A percentile compares a stretch with the other conserved stretches of the same genome.
These are phyloP conservation scores for Hydropsyche tenuis DNA, from an alignment of 1,140 invertebrate genomes.

Conservation along the genomic window DNA sequence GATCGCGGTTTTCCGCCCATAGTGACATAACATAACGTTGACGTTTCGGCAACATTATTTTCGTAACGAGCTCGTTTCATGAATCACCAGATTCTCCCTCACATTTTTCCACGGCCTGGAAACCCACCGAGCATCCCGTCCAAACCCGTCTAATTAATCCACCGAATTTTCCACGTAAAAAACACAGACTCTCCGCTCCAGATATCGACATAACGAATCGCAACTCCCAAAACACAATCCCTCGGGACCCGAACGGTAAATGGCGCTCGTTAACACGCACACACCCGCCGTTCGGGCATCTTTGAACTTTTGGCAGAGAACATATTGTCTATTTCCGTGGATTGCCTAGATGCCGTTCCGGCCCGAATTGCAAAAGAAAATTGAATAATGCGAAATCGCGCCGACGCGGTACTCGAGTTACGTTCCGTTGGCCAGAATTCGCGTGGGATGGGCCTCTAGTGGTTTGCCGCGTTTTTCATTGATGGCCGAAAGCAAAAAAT, in stretches of 20 bases:
- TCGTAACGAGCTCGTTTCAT: neutral
- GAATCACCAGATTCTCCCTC: conserved; percentile 1
- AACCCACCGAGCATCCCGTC: too few relatives aligned
- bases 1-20: too few relatives aligned
- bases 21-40: conserved; percentile 16
- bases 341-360: conserved; percentile 24
- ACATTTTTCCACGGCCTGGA: neutral
- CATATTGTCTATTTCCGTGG: conserved; percentile 39
- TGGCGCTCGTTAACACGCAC: neutral
- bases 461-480: too few relatives aligned
- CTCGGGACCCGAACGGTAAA: neutral
- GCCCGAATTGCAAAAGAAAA: neutral
- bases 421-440: too few relatives aligned
- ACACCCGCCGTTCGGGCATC: conserved; percentile 5
- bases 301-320: conserved; percentile 37
- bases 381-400: too few relatives aligned
- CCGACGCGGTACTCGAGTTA: too few relatives aligned
- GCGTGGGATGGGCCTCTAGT: too few relatives aligned
- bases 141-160: too few relatives aligned
- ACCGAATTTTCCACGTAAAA: neutral
- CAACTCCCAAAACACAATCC: neutral
- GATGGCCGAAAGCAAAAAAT: too few relatives aligned
- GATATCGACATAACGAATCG: neutral
- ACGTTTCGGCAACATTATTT: neutral
- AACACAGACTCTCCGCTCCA: neutral